Percentiles rank a stretch among this genome's conserved stretches.
These are phyloP conservation scores for Urosaurus nigricauda DNA, from an alignment of 2,797 vertebrate genomes.

Conservation along the genomic window DNA sequence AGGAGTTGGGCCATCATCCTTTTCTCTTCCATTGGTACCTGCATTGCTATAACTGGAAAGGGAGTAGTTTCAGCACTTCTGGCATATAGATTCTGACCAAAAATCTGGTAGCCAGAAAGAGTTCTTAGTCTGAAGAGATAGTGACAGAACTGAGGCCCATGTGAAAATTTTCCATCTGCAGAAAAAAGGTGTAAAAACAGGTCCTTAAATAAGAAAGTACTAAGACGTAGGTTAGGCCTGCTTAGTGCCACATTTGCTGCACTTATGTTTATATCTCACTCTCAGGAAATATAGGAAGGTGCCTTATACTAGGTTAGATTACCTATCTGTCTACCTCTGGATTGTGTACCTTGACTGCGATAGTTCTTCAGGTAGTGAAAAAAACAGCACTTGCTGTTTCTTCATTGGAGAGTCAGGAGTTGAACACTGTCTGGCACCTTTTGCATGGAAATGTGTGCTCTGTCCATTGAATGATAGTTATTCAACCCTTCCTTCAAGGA, in stretches of 20 bases:
- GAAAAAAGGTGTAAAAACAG: background rate
- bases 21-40: background rate
- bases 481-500: background rate
- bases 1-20: background rate
- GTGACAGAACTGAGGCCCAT: background rate
- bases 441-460: background rate
- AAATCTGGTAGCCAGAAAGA: background rate
- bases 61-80: background rate
- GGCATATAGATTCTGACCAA: background rate
- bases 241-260: background rate
- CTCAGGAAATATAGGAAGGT: background rate
- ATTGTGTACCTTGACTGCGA: background rate
- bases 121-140: background rate
- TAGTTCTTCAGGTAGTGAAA: background rate
- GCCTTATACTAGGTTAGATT: background rate
- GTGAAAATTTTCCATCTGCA: background rate
- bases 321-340: background rate
- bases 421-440: background rate
- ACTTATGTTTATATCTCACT: too few relatives aligned
- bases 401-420: background rate
- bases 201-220: background rate
- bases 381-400: background rate
- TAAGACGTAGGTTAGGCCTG: background rate
- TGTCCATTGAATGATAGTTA: background rate
- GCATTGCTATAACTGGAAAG: background rate